These are phyloP conservation scores for Amphilophus citrinellus DNA, from an alignment of 2,113 vertebrate genomes.

Conservation along the genomic window DNA sequence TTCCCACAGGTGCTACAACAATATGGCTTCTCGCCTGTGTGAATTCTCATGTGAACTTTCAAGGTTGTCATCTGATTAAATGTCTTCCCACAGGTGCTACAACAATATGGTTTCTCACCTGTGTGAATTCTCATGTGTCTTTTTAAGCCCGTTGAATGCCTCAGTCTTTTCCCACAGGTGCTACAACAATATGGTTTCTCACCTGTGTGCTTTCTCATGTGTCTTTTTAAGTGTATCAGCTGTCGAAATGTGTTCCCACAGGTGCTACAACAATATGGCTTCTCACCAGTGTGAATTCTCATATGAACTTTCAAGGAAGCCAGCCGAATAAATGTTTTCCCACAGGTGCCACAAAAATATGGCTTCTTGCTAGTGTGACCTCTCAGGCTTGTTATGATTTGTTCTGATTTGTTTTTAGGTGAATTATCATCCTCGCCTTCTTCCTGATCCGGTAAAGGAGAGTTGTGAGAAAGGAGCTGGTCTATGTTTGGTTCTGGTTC, in stretches of 20 bases:
- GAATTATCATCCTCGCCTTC: neutral
- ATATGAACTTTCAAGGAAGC: neutral
- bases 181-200: neutral
- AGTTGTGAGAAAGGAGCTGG: neutral
- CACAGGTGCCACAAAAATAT: neutral
- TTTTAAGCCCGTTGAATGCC: no score
- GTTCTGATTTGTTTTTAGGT: neutral
- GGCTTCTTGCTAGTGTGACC: neutral
- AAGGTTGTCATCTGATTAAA: neutral
- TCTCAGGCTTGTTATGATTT: neutral
- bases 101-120: neutral
- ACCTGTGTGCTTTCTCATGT: neutral
- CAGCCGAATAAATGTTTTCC: neutral
- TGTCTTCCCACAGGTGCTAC: neutral
- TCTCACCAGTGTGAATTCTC: neutral
- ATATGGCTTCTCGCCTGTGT: neutral
- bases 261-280: neutral
- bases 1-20: neutral
- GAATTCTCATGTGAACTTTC: neutral
- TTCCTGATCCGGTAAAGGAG: neutral
- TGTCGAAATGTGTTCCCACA: neutral
- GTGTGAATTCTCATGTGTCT: neutral
- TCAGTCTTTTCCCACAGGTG: neutral
- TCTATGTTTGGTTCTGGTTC: no score
- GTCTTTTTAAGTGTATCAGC: neutral